These are phyloP conservation scores for Xenops minutus DNA, from an alignment of 2,797 vertebrate species.

Conservation along the genomic window DNA sequence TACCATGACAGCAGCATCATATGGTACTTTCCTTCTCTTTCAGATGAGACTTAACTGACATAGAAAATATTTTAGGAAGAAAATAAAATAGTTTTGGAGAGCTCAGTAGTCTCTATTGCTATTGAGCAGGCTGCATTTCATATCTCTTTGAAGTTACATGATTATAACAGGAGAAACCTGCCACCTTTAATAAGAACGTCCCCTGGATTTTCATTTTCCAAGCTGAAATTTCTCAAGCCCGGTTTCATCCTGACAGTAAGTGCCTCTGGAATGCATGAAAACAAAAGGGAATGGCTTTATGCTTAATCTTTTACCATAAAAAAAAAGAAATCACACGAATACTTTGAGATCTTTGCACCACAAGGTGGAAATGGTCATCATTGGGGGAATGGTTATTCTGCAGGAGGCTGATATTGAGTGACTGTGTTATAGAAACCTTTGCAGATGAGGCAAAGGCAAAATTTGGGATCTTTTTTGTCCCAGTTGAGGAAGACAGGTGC, in stretches of 20 bases:
- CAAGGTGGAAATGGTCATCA: background rate
- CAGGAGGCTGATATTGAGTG: background rate
- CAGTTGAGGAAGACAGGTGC: background rate
- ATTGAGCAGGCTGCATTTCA: background rate
- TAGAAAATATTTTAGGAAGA: background rate
- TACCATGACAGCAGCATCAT: background rate
- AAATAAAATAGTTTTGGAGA: background rate
- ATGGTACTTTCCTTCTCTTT: background rate
- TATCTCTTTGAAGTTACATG: background rate
- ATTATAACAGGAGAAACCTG: background rate
- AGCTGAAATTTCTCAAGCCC: background rate
- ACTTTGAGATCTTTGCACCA: background rate
- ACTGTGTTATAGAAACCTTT: background rate
- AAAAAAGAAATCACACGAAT: background rate
- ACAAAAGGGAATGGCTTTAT: background rate
- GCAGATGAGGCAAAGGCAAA: background rate
- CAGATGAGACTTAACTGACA: background rate
- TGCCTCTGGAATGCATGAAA: background rate
- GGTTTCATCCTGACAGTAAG: background rate
- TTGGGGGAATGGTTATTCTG: background rate
- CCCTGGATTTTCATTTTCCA: background rate
- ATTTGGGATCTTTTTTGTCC: accelerated
- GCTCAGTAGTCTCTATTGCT: background rate
- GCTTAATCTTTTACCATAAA: background rate
- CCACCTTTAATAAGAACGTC: background rate